Evolutionary conservation across 2,113 vertebrate species (phyloP).

Genomic region (Synchiropus splendidus): DNA sequence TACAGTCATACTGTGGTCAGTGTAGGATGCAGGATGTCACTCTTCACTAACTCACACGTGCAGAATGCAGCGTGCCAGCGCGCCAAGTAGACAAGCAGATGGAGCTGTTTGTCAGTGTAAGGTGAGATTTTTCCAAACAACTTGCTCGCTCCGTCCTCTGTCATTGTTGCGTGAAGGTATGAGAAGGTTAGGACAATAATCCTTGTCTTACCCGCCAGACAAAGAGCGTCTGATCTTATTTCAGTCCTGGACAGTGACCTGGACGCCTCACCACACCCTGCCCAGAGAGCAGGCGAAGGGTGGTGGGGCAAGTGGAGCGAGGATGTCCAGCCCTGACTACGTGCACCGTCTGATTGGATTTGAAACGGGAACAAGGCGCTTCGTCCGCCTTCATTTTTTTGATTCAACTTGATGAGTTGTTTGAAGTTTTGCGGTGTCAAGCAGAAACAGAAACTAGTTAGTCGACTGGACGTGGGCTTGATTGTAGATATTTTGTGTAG

Average conservation of each 20-base stretch:
- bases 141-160: slow-evolving; percentile 43
- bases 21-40: no score
- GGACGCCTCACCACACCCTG: slow-evolving; percentile 40
- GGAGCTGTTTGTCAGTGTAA: slow-evolving; percentile 48
- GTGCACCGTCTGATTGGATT: neutral
- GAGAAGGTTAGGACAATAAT: slow-evolving; percentile 54
- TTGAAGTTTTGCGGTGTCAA: no score
- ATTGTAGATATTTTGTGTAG: no score
- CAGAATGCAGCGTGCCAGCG: no score
- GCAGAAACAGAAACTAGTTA: no score
- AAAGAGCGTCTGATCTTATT: slow-evolving; percentile 53
- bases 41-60: no score
- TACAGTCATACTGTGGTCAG: no score
- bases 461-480: no score
- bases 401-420: no score
- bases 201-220: slow-evolving; percentile 40
- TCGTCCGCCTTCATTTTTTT: no score
- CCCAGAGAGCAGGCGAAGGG: slow-evolving; percentile 21
- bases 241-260: slow-evolving; percentile 40
- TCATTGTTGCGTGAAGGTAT: slow-evolving; percentile 56
- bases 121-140: slow-evolving; percentile 51
- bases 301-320: neutral
- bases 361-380: no score
- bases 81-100: slow-evolving; percentile 30
- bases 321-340: neutral